Percentiles rank a stretch among this genome's conserved stretches.
phyloP scores from a whole-genome alignment of 2,797 vertebrate genomes.

The Cryptoprocta ferox region DNA sequence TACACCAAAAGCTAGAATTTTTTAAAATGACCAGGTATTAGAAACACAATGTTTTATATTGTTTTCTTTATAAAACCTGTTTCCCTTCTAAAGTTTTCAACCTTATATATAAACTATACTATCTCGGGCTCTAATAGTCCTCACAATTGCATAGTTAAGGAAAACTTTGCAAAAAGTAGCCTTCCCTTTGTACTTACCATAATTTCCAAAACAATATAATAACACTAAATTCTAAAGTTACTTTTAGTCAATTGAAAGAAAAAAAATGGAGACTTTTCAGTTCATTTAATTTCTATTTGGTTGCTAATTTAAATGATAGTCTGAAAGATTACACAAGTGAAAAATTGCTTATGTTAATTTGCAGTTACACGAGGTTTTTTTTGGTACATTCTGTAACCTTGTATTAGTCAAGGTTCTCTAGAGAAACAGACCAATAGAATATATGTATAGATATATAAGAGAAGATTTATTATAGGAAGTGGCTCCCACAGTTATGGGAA shows the following conservation, averaged over 20 bases:
- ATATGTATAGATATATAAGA: background rate
- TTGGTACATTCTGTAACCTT: background rate
- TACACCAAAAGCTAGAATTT: conserved; percentile 17
- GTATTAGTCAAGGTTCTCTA: background rate
- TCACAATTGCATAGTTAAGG: background rate
- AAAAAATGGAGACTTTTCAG: background rate
- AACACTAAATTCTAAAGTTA: background rate
- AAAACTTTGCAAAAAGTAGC: background rate
- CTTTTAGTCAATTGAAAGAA: background rate
- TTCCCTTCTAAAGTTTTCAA: background rate
- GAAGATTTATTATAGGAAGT: background rate
- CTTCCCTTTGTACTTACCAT: background rate
- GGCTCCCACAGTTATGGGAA: background rate
- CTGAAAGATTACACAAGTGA: background rate
- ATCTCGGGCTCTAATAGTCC: background rate
- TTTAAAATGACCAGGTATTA: background rate
- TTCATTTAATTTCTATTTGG: background rate
- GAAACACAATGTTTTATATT: background rate
- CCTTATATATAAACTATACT: background rate
- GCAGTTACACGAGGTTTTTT: background rate
- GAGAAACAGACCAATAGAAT: background rate
- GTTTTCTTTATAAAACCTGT: background rate
- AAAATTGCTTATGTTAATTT: background rate
- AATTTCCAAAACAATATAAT: background rate
- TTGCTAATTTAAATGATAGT: background rate